phyloP scores from a whole-genome alignment of 1,140 invertebrate species.

The Neotoxoptera formosana region DNA sequence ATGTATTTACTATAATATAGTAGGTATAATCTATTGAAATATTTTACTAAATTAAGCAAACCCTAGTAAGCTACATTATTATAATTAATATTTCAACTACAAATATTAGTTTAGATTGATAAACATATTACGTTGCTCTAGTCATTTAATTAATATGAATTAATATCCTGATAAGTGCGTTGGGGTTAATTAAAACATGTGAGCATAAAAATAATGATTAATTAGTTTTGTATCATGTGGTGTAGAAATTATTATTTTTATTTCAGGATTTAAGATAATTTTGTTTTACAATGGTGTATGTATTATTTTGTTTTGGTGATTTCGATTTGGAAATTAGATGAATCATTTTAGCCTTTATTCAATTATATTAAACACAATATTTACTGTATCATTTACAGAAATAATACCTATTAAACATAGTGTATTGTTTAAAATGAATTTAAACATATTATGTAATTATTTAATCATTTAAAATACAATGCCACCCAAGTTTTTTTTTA shows the following conservation, averaged over 20 bases:
- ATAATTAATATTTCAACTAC: not conserved
- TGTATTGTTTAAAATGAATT: not conserved
- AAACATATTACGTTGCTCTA: not conserved
- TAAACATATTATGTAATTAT: not conserved
- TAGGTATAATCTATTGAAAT: not conserved
- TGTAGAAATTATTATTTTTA: not conserved
- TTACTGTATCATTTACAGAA: no score
- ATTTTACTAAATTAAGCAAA: not conserved
- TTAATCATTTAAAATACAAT: not conserved
- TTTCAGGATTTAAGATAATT: not conserved
- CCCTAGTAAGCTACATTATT: not conserved
- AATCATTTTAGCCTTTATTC: not conserved
- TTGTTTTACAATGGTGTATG: not conserved
- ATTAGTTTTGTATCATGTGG: not conserved
- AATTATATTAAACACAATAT: not conserved
- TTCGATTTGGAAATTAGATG: not conserved
- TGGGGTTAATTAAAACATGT: not conserved
- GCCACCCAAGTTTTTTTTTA: not conserved
- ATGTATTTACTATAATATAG: not conserved
- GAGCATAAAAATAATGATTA: not conserved
- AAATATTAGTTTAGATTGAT: conserved; percentile 6
- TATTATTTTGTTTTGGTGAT: not conserved
- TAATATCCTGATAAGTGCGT: not conserved
- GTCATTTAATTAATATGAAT: not conserved
- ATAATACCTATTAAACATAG: not conserved